Base-by-base conservation (phyloP, 2,888 invertebrate genomes). In the Mesochorus sp. region DNA sequence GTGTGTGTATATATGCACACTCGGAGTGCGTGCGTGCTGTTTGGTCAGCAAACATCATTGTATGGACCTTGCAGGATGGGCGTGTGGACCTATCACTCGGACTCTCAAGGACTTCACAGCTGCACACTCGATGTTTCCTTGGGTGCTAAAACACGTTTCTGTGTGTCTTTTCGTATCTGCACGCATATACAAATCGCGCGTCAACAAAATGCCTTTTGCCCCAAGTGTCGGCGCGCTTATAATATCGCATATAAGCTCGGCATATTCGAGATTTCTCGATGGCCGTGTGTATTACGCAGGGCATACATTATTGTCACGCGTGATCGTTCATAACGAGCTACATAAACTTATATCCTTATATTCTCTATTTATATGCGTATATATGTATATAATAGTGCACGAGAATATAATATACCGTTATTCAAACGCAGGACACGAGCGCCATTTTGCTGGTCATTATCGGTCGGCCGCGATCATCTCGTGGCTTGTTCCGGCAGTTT, bases 1-100 rank as follows among this genome's bases (percentile, higher is more conserved):
- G 5, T 61, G 31, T 19, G 14, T 31, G 12, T 19, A 6, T 2
- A 14, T 19, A 34, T 24, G 49, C n/a, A 24, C 19, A 19, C 14
- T 2, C 34, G 31, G 2, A 17, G 34, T 31, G 47, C 57, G 47
- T 51, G 70, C 59, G 28, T 34, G 61, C 19, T 79, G 79, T 79
- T 79, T 79, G 66, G 71, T 79, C 74, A 28, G 74, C 74, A 79
- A 79, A 79, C 79, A 79, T 75, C 66, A 71, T 74, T 74, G 74
- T 64, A 62, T 64, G 1, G 44, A 55, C 34, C 66, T 31, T 51
- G 66, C 59, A 61, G 66, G 74, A 71, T 74, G 71, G 73, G 79
- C 73, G 77, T 77, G 74, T 61, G 61, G 57, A 74, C 62, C 53
- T 42, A 55, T 39, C 49, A 64, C 64, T 64, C 37, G 37, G 55